Evolutionary conservation across 2,888 invertebrate species (phyloP), one percentile per base, ranked within the genome.

Genomic region (Papilio protenor): DNA sequence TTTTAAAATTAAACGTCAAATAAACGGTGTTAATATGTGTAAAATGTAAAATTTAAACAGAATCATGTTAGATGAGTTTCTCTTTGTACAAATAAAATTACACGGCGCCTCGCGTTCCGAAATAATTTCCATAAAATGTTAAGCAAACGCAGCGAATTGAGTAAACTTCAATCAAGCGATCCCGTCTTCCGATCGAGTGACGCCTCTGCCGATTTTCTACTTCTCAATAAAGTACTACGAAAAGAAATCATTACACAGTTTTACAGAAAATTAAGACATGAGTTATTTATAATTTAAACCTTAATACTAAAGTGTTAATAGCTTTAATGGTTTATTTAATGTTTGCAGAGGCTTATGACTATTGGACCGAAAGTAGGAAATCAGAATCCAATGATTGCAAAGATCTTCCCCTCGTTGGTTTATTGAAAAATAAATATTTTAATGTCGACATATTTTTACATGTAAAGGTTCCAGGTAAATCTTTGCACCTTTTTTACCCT

Each of bases 71-170:
- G 45, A 71, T 74, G 45, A 52, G 75, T 40, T 40, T 85, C 84
- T 82, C 81, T 84, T 83, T 81, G 83, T 81, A 83, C 82, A 81
- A 85, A 85, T 84, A 86, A 80, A 81, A 81, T 82, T 82, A 81
- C 80, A 78, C 77, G 77, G 83, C 83, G 80, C 84, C 82, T 84
- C 82, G 85, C 81, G 81, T 81, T 83, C 83, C 84, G 84, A 87
- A 90, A 90, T 88, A 88, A 89, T 90, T 90, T 90, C 88, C 86
- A 87, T 88, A 88, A 90, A 91, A 89, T 89, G 88, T 90, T 89
- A 86, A 86, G 90, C 83, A 90, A 90, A 90, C 90, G 84, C 86
- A 86, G 83, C 82, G 86, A 90, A 89, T 91, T 89, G 89, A 86
- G 90, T 88, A 90, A 91, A 91, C 89, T 90, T 91, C 88, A 91